A percentile compares a stretch with the other conserved stretches of the same genome.
Evolutionary conservation across 1,140 invertebrate genomes (phyloP).

Genomic region (Diuraphis noxia): DNA sequence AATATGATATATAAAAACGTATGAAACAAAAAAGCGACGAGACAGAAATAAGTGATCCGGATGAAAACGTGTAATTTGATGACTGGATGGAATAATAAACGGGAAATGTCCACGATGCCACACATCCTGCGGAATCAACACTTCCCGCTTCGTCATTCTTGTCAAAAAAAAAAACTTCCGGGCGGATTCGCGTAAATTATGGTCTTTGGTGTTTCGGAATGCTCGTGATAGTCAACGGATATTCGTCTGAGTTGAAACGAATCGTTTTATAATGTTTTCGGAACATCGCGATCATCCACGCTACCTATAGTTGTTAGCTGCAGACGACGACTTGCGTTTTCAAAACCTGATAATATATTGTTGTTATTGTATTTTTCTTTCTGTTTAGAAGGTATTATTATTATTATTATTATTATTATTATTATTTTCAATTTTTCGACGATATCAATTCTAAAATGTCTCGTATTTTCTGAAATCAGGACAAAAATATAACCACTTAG

Average conservation of each 20-base stretch:
- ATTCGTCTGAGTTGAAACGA: slow-evolving; percentile 27
- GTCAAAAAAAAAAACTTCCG: slow-evolving; percentile 22
- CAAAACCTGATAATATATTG: background rate
- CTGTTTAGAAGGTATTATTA: too few species aligned
- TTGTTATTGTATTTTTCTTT: too few species aligned
- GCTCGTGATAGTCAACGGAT: background rate
- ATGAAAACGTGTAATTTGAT: slow-evolving; percentile 5
- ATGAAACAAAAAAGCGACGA: background rate
- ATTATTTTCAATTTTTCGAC: too few species aligned
- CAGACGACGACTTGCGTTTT: background rate
- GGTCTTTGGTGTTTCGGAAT: background rate
- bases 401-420: too few species aligned
- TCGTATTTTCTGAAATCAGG: too few species aligned
- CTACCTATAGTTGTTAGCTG: background rate
- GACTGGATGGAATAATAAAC: background rate
- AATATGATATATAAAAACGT: background rate
- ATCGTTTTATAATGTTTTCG: slow-evolving; percentile 35
- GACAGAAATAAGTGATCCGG: background rate
- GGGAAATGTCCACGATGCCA: background rate
- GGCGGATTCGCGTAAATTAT: slow-evolving; percentile 27
- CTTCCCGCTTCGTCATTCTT: slow-evolving; percentile 14
- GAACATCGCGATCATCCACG: background rate
- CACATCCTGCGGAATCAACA: slow-evolving; percentile 43
- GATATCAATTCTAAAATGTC: too few species aligned
- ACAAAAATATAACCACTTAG: too few species aligned